Base-by-base conservation (phyloP, 2,888 invertebrate genomes). In the Clistopyga incitator region DNA sequence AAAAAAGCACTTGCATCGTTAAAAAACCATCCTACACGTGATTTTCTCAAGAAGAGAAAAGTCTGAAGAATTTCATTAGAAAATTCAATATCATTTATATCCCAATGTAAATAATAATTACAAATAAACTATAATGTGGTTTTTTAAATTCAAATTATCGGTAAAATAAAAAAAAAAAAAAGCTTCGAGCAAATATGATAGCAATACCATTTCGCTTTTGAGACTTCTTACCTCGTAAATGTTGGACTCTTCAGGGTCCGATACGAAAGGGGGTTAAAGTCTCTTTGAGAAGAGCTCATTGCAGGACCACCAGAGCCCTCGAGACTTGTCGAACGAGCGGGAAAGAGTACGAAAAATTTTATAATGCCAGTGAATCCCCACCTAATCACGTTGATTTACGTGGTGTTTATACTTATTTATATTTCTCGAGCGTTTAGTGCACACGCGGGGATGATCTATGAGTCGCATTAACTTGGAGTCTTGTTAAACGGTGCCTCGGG, bases 351-450 rank as follows among this genome's bases (percentile, higher is more conserved):
- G 61, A 71, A 85, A 82, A 85, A 84, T 81, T 25, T 86, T 81
- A 83, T 85, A 88, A 88, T 87, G 84, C 85, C 85, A 84, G 85
- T 81, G 88, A 89, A 88, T 88, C 88, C 82, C 89, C 83, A 85
- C 86, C 89, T 90, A 90, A 91, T 90, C 90, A 87, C 87, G 84
- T 88, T 92, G 92, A 92, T 92, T 92, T 92, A 92, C 92, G 90
- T 90, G 91, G 90, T 92, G 92, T 92, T 92, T 91, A 92, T 90
- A 91, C 90, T 90, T 92, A 91, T 91, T 92, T 92, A 91, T 92
- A 92, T 91, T 90, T 90, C 84, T 84, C 85, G 88, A 90, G 88
- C 90, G 91, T 91, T 92, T 92, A 91, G 91, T 88, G 90, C 91
- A 91, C 89, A 91, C 90, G 86, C 84, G 87, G 87, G 85, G 87